Conservation (phyloP, 2,888 invertebrate genomes). For the Lymantria monacha region DNA sequence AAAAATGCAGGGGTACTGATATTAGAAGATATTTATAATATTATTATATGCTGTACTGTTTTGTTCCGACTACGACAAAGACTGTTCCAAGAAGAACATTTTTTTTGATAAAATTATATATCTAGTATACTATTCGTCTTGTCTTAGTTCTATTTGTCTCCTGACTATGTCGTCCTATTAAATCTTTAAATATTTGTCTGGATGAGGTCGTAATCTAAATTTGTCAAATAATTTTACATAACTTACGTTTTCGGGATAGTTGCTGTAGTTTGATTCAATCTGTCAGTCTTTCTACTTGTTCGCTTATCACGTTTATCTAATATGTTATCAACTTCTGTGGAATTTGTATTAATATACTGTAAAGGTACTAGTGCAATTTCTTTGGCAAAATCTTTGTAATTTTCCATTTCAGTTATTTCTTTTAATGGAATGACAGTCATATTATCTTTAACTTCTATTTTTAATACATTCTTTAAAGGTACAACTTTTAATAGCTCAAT, state of each 20-base stretch:
- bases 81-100: too few relatives aligned
- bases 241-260: constrained; percentile 77
- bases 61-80: too few relatives aligned
- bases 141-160: too few relatives aligned
- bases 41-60: too few relatives aligned
- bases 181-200: too few relatives aligned
- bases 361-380: constrained; percentile 64
- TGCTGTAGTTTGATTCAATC: constrained; percentile 75
- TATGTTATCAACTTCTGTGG: constrained; percentile 64
- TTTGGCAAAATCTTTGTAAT: constrained; percentile 32
- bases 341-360: constrained; percentile 65
- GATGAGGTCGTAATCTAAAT: too few relatives aligned
- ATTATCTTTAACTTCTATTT: background rate
- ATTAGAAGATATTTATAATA: too few relatives aligned
- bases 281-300: constrained; percentile 76
- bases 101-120: too few relatives aligned
- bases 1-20: too few relatives aligned
- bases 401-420: constrained; percentile 23
- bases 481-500: constrained; percentile 61
- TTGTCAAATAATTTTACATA: background rate
- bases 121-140: too few relatives aligned
- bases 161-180: too few relatives aligned
- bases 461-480: constrained; percentile 45
- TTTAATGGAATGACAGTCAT: constrained; percentile 58
- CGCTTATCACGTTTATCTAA: constrained; percentile 72